phyloP scores from a whole-genome alignment of 2,797 vertebrate species.

The Micromesistius poutassou region DNA sequence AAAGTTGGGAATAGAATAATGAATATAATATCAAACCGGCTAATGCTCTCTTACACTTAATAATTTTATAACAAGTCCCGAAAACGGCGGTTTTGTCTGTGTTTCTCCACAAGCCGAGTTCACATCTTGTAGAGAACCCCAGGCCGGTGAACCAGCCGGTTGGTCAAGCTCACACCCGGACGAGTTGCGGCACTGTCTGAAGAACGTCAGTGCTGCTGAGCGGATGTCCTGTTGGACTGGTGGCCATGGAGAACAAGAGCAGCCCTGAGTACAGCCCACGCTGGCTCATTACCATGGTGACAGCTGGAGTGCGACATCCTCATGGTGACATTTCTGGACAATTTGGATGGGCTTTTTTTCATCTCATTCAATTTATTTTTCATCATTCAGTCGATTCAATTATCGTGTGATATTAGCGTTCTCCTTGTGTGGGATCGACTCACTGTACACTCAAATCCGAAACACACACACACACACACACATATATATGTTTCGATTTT shows the following conservation, averaged over 20 bases:
- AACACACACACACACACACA: too few relatives aligned
- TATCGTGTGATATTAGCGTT: background rate
- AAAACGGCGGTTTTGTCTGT: background rate
- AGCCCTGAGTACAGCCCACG: background rate
- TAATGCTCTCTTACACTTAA: background rate
- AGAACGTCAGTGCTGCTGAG: background rate
- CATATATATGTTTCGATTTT: too few relatives aligned
- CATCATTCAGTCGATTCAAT: background rate
- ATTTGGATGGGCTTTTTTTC: background rate
- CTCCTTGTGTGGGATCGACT: background rate
- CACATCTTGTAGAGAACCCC: too few relatives aligned
- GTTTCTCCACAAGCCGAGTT: too few relatives aligned
- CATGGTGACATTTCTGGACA: background rate
- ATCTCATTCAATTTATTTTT: background rate
- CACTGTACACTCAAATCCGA: background rate
- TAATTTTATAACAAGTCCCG: background rate
- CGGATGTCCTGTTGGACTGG: background rate
- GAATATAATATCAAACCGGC: background rate
- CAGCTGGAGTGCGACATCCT: background rate
- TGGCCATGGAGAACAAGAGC: background rate
- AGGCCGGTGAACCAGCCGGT: background rate
- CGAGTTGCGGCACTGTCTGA: background rate
- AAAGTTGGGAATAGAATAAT: background rate
- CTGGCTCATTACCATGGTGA: background rate
- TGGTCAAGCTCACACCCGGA: background rate